Evolutionary conservation across 2,888 invertebrate species (phyloP).

Genomic region (Diloba caeruleocephala): DNA sequence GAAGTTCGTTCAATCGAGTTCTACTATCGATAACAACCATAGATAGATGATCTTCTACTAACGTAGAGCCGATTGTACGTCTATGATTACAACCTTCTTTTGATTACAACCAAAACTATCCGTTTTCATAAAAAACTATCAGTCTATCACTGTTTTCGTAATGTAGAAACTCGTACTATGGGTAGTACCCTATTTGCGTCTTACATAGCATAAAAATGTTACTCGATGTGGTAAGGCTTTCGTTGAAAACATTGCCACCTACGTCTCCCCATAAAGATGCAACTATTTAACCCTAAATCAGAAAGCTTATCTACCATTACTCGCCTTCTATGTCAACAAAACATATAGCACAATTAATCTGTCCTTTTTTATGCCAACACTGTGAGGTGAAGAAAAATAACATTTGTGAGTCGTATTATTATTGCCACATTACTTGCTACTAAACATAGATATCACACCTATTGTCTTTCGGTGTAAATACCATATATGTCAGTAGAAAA

Average conservation of each 20-base stretch:
- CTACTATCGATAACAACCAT: no score
- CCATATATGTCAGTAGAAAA: slow-evolving; percentile 39
- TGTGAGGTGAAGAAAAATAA: slow-evolving; percentile 19
- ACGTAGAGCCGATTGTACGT: no score
- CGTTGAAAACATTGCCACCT: not conserved
- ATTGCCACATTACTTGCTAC: slow-evolving; percentile 27
- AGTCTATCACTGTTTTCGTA: no score
- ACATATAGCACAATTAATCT: slow-evolving; percentile 17
- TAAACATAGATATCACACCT: slow-evolving; percentile 38
- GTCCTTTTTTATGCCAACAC: slow-evolving; percentile 3
- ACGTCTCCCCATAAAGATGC: slow-evolving; percentile 19
- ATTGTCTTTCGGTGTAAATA: slow-evolving; percentile 47
- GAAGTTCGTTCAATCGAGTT: no score
- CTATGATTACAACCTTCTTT: no score
- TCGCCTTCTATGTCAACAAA: slow-evolving; percentile 13
- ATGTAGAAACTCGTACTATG: no score
- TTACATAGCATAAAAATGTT: not conserved
- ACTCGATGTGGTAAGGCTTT: not conserved
- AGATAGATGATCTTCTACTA: no score
- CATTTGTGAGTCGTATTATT: slow-evolving; percentile 27
- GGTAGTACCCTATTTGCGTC: no score
- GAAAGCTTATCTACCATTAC: slow-evolving; percentile 10
- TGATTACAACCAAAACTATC: no score
- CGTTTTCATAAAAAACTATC: no score
- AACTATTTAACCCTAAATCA: slow-evolving; percentile 21